Evolutionary conservation across 2,888 invertebrate genomes (phyloP), one percentile per base, ranked within the genome.

Genomic region (Melanotus villosus): DNA sequence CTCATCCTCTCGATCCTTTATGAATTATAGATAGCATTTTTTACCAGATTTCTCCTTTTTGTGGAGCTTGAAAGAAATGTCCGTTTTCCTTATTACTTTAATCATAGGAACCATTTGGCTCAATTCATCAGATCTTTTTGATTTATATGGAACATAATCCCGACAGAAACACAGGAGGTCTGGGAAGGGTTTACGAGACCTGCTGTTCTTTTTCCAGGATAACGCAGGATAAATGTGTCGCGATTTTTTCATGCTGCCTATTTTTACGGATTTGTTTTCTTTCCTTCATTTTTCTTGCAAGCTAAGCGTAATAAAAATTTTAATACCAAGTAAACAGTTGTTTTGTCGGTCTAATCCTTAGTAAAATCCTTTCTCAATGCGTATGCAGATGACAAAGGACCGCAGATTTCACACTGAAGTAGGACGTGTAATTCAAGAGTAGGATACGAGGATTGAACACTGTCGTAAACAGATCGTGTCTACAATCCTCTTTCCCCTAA

Each of bases 21-120:
- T 84, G 84, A 84, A 83, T 84, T 83, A 83, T 84, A 82, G 83
- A 83, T 83, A 79, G 77, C 79, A 81, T 82, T 82, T 83, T 82
- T 83, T 81, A 79, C 77, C 78, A 79, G 80, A 80, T 81, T 81
- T 81, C 80, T 81, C 80, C 79, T 80, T 81, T 81, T 77, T 77
- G 77, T 76, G 76, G 75, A 72, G 76, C 75, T 77, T 73, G 74
- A 75, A 78, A 80, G 79, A 80, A 79, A 80, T 79, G 80, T 80
- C 80, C 81, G 81, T 81, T 81, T 82, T 79, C 81, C 79, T 84
- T 84, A 85, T 85, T 84, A 83, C 84, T 84, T 83, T 84, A 85
- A 85, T 84, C 84, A 85, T 84, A 82, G 82, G 81, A 82, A 80
- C 83, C 84, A 84, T 85, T 85, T 84, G 83, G 83, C 80, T 80